Evolutionary conservation across 2,888 invertebrate genomes (phyloP).

Genomic region (Lacanobia oleracea): DNA sequence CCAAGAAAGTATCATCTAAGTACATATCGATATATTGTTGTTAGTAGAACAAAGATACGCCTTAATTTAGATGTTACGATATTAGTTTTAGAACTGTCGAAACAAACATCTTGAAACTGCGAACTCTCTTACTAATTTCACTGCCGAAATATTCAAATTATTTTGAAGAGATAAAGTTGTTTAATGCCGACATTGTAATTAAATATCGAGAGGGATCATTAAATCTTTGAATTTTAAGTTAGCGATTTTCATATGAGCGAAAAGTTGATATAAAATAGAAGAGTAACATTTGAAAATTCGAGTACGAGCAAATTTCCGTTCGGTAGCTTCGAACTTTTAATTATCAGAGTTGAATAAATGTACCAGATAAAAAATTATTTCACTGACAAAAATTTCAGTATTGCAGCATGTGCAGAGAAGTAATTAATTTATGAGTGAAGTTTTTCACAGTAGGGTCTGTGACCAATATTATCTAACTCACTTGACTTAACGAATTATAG

Average conservation of each 20-base stretch:
- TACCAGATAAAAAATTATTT: not conserved
- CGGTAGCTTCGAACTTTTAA: slow-evolving; percentile 18
- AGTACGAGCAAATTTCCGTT: not conserved
- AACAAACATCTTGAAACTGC: slow-evolving; percentile 19
- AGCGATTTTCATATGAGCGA: too few species aligned
- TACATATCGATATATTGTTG: not conserved
- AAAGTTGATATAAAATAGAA: not conserved
- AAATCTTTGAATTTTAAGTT: not conserved
- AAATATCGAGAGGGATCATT: not conserved
- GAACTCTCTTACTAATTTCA: slow-evolving; percentile 9
- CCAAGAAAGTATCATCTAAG: not conserved
- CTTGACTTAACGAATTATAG: too few species aligned
- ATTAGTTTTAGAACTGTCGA: slow-evolving; percentile 26
- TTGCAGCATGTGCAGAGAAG: too few species aligned
- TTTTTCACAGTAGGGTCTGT: too few species aligned
- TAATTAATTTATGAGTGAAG: too few species aligned
- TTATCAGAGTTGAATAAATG: slow-evolving; percentile 4
- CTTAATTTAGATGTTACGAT: slow-evolving; percentile 7
- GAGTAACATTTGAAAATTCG: not conserved
- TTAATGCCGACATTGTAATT: not conserved
- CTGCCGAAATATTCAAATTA: slow-evolving; percentile 7
- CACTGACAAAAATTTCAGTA: not conserved
- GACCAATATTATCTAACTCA: too few species aligned
- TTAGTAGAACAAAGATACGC: not conserved
- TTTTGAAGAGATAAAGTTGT: slow-evolving; percentile 16